Conservation (phyloP, 2,888 invertebrate species). For the Troides oblongomaculatus region DNA sequence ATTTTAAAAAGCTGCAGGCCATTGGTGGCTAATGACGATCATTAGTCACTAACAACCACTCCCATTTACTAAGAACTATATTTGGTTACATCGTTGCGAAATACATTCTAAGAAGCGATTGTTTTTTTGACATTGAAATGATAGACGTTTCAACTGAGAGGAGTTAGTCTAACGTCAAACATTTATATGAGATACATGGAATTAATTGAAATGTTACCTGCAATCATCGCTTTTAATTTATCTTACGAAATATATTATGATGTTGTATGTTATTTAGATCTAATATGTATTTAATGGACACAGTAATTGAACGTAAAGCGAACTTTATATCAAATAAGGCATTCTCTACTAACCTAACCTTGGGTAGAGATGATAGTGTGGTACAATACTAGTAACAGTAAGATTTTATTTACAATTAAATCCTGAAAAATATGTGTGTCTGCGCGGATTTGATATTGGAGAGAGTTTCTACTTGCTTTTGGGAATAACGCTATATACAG, state of each 20-base stretch:
- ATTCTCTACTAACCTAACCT: no score
- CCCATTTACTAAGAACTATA: slow-evolving; percentile 1
- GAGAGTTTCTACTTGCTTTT: no score
- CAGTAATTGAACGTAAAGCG: no score
- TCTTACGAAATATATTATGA: neutral
- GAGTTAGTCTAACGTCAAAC: neutral
- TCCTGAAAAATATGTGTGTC: no score
- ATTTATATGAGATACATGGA: neutral
- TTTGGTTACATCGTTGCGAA: slow-evolving; percentile 1
- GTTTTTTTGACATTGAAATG: neutral
- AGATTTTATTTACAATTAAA: no score
- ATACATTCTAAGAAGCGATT: neutral
- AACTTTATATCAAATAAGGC: no score
- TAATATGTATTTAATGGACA: neutral
- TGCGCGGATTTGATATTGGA: no score
- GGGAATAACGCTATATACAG: no score
- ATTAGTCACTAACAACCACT: slow-evolving; percentile 38
- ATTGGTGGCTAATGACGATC: slow-evolving; percentile 41
- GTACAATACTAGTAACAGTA: no score
- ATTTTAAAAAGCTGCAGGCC: slow-evolving; percentile 35
- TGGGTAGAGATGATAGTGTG: no score
- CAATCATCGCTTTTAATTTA: neutral
- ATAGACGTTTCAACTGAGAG: neutral
- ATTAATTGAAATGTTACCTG: neutral
- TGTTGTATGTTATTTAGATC: neutral